A percentile compares a stretch with the other conserved stretches of the same genome.
Conservation (phyloP, 2,113 vertebrate species). For the Sterrhoptilus dennistouni region DNA sequence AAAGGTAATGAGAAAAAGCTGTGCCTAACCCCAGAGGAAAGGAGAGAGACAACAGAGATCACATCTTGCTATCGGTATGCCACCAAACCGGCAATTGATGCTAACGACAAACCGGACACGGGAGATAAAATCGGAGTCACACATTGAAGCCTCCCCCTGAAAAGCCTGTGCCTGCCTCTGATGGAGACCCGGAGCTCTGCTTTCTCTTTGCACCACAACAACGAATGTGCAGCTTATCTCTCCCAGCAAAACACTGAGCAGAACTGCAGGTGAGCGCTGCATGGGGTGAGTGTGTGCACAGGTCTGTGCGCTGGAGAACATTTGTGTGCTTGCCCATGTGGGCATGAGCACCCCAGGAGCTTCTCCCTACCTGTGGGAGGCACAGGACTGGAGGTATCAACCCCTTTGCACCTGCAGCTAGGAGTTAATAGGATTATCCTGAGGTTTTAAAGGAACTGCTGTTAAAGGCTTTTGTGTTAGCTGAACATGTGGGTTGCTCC, state of each 20-base stretch:
- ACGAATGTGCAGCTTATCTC: background rate
- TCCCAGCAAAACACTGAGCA: background rate
- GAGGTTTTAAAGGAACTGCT: conserved; percentile 15
- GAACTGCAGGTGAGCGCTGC: background rate
- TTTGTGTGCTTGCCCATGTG: background rate
- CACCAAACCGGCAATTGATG: conserved; percentile 28
- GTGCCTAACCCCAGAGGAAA: conserved; percentile 23
- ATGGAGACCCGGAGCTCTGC: background rate
- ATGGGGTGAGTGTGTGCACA: background rate
- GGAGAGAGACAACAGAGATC: conserved; percentile 1
- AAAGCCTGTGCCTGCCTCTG: background rate
- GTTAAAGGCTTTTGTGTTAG: conserved; percentile 18
- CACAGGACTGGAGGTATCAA: background rate
- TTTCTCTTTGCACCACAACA: background rate
- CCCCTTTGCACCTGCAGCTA: background rate
- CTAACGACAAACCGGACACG: background rate
- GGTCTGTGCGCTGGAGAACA: background rate
- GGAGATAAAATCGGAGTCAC: conserved; percentile 2
- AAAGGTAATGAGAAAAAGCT: conserved; percentile 57
- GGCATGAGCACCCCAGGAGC: background rate
- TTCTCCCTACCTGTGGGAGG: background rate
- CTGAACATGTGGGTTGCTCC: background rate
- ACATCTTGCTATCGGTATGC: background rate
- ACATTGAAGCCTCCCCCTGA: background rate
- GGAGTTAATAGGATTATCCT: conserved; percentile 38